phyloP scores from a whole-genome alignment of 1,140 invertebrate species.

The Acyrthosiphon pisum region DNA sequence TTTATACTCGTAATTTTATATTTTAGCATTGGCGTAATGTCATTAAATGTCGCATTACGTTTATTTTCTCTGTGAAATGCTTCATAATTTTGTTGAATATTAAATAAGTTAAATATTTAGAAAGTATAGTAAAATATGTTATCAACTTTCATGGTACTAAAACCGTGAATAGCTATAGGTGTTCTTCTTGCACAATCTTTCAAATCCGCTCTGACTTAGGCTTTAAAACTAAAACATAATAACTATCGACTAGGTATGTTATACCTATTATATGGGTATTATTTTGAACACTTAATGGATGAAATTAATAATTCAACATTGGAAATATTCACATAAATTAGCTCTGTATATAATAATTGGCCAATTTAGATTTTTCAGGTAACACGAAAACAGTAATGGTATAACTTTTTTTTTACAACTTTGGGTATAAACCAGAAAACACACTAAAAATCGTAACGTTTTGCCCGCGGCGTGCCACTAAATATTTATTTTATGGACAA shows the following conservation, averaged over 20 bases:
- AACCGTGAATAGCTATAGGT: background rate
- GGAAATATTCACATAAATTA: background rate
- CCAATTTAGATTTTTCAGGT: background rate
- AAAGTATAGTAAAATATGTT: background rate
- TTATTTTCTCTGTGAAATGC: background rate
- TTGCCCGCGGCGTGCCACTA: background rate
- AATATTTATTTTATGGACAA: background rate
- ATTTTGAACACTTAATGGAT: background rate
- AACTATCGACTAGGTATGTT: too few relatives aligned
- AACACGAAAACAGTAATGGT: background rate
- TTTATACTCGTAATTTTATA: background rate
- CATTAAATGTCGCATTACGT: background rate
- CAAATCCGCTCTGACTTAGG: background rate
- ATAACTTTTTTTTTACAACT: background rate
- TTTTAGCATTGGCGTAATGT: background rate
- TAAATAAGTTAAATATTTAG: slow-evolving; percentile 2
- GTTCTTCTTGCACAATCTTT: background rate
- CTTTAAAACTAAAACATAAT: background rate
- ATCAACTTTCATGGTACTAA: background rate
- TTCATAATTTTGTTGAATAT: background rate
- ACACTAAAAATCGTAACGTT: background rate
- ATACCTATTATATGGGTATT: too few relatives aligned
- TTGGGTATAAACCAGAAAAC: background rate
- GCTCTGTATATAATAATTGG: background rate
- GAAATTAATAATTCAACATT: background rate